Conservation (phyloP, 2,797 vertebrate genomes). For the Holocentrus rufus region DNA sequence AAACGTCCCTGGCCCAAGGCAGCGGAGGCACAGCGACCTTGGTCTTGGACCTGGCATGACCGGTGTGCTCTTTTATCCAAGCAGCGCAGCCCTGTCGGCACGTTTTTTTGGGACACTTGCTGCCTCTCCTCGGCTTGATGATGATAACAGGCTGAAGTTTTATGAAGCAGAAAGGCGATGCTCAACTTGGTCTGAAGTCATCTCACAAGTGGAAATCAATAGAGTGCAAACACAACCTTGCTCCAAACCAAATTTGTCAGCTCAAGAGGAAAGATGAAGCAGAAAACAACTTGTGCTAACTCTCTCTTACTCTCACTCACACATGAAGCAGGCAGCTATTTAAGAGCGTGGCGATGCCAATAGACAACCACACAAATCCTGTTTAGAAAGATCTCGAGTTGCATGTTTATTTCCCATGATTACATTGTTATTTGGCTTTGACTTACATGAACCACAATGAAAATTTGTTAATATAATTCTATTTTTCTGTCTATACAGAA, state of each 20-base stretch:
- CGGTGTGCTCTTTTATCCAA: slow-evolving; percentile 5
- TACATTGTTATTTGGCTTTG: no score
- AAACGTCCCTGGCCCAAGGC: slow-evolving; percentile 48
- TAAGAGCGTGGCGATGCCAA: background rate
- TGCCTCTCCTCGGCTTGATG: background rate
- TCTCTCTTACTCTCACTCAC: background rate
- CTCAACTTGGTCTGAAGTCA: background rate
- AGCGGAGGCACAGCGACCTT: slow-evolving; percentile 40
- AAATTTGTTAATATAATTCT: no score
- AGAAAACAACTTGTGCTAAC: background rate
- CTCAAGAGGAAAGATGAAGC: background rate
- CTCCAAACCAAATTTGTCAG: slow-evolving; percentile 8
- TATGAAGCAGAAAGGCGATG: background rate
- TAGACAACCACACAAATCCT: background rate
- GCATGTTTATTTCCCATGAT: background rate
- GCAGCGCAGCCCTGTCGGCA: background rate
- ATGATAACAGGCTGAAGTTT: background rate
- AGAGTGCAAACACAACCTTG: slow-evolving; percentile 17
- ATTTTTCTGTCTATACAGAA: background rate
- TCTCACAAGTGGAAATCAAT: slow-evolving; percentile 16
- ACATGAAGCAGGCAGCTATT: background rate
- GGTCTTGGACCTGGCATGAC: slow-evolving; percentile 21
- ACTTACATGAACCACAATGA: no score
- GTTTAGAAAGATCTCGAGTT: background rate
- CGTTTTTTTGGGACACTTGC: slow-evolving; percentile 3